Evolutionary conservation across 2,797 vertebrate species (phyloP), one percentile per base, ranked within the genome.

Genomic region (Tokudaia muenninki): DNA sequence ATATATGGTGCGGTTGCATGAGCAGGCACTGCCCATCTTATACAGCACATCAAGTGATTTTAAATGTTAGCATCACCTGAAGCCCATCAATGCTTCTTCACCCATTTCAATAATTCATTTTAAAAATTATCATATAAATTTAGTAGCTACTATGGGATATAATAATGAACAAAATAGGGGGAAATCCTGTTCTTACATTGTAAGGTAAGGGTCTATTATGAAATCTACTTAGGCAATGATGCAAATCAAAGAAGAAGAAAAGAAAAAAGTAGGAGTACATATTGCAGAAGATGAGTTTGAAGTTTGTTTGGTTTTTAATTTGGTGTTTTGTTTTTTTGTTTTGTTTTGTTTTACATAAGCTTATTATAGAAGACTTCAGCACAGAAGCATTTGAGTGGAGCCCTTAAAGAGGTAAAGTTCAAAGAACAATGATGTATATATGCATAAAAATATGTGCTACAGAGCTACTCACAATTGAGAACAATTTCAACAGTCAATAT

Each of bases 401-500:
- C 26, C 55, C 5, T 74, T 63, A 88, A 94, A 75, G 4, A 92
- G 4, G 11, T 78, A 13, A 95, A 24, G 19, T 41, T 79, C 89
- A 91, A 95, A 91, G 34, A 94, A 82, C n/a, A 95, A 94, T 92
- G 44, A 83, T 90, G 41, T 52, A 79, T 94, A 26, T n/a, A 59
- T 47, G 9, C 16, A 44, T 90, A 65, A 52, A 72, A 11, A 12
- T 79, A 87, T 72, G 70, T 6, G 61, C 29, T 75, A 6, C 44
- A 92, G 50, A 22, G 16, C 0, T 90, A 70, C 44, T 92, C 65
- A 77, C 80, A 87, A 92, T 8, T 63, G 55, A 84, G 92, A 95
- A 91, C 74, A 91, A 88, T 83, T 92, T 88, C 91, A 95, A 81
- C 72, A 67, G 57, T 44, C 34, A 81, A 77, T 91, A 90, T n/a